Evolutionary conservation across 2,797 vertebrate genomes (phyloP).

Genomic region (Leucoraja ocellata): DNA sequence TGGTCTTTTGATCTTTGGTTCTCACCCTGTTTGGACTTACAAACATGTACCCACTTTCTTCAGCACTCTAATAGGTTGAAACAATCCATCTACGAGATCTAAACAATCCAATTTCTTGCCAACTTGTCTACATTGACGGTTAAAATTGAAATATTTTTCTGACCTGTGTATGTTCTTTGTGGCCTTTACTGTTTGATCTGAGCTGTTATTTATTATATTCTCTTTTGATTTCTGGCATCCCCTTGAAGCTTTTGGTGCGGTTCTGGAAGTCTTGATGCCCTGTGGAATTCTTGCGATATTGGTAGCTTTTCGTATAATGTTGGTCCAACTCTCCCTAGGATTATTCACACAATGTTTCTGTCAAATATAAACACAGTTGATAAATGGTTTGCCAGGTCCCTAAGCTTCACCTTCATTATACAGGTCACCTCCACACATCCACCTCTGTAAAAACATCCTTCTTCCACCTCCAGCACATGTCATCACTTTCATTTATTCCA

Average conservation of each 20-base stretch:
- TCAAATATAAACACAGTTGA: neutral
- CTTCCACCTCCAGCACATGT: neutral
- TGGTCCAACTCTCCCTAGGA: neutral
- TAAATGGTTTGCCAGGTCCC: neutral
- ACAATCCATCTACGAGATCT: no score
- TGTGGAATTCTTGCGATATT: slow-evolving; percentile 23
- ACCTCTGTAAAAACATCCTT: neutral
- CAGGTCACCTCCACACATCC: neutral
- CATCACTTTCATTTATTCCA: neutral
- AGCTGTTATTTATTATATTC: neutral
- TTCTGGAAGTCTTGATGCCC: neutral
- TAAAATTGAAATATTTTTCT: slow-evolving; percentile 2
- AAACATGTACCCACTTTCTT: no score
- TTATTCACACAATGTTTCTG: neutral
- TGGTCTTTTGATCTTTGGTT: no score
- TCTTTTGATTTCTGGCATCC: neutral
- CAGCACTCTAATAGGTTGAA: no score
- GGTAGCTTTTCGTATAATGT: neutral
- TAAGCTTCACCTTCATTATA: neutral
- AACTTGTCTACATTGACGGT: neutral
- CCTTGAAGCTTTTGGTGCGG: neutral
- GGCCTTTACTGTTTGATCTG: neutral
- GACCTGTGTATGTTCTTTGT: neutral
- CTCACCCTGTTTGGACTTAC: no score
- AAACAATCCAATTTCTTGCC: no score